phyloP scores from a whole-genome alignment of 2,797 vertebrate species.

The Anableps anableps region DNA sequence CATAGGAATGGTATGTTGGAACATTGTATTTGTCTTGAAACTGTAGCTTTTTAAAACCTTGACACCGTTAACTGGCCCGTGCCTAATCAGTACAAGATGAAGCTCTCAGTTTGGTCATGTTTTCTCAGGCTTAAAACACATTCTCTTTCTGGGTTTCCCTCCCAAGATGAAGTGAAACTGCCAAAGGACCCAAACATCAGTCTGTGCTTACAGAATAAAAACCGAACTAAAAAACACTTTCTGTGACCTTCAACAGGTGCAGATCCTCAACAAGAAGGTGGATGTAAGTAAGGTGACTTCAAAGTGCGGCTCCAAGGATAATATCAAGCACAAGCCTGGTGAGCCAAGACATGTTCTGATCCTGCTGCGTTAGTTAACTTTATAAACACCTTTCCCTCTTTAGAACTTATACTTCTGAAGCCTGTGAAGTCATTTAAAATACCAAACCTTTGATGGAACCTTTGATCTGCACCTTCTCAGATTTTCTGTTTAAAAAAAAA shows the following conservation, averaged over 20 bases:
- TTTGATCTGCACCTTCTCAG: too few species aligned
- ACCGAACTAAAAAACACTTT: slow-evolving; percentile 15
- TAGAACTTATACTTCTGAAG: background rate
- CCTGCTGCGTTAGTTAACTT: background rate
- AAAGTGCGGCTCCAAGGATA: slow-evolving; percentile 93
- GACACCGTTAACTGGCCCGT: background rate
- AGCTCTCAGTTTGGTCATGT: background rate
- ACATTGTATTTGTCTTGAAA: background rate
- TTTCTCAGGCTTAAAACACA: background rate
- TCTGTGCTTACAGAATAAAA: background rate
- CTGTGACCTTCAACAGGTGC: slow-evolving; percentile 80
- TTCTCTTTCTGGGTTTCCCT: background rate
- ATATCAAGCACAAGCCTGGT: slow-evolving; percentile 95
- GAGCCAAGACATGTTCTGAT: slow-evolving; percentile 32
- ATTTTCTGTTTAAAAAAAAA: too few species aligned
- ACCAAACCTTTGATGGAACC: background rate
- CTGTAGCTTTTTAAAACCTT: background rate
- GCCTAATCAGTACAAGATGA: background rate
- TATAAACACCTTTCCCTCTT: background rate
- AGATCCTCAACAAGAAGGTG: slow-evolving; percentile 94
- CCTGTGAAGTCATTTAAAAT: background rate
- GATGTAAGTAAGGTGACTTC: slow-evolving; percentile 94
- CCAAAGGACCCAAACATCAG: background rate
- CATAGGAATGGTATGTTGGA: background rate
- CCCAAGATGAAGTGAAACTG: background rate